These are phyloP conservation scores for Molossus molossus DNA, from an alignment of 2,797 vertebrate species.

Conservation along the genomic window DNA sequence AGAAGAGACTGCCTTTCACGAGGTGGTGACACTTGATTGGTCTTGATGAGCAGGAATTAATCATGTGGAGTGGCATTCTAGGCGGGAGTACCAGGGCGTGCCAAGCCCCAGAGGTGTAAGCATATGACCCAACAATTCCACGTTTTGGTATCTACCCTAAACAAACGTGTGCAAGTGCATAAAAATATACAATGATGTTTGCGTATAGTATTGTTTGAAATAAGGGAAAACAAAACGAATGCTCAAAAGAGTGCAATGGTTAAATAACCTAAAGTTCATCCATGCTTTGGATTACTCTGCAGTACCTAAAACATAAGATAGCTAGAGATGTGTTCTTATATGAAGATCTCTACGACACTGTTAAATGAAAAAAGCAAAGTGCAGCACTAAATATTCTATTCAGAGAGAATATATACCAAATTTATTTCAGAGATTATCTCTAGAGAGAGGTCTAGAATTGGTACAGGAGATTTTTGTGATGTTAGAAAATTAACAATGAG, in stretches of 20 bases:
- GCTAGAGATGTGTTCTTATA: background rate
- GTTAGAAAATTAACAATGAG: constrained; percentile 20
- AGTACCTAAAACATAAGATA: background rate
- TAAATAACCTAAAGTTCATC: constrained; percentile 15
- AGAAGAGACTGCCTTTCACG: constrained; percentile 16
- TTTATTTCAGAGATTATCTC: background rate
- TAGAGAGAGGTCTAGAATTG: background rate
- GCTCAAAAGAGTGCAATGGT: background rate
- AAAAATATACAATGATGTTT: background rate
- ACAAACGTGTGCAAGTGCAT: background rate
- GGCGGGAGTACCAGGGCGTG: background rate
- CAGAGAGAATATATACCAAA: background rate
- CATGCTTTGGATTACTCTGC: background rate
- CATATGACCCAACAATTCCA: constrained; percentile 17
- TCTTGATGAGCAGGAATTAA: constrained; percentile 65
- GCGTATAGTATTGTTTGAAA: background rate
- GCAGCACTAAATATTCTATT: background rate
- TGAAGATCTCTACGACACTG: constrained; percentile 7
- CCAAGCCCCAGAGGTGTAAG: background rate
- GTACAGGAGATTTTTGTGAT: constrained; percentile 22
- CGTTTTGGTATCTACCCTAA: background rate
- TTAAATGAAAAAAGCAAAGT: background rate
- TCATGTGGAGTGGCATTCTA: constrained; percentile 58
- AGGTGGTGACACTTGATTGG: background rate
- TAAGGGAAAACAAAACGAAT: background rate